phyloP scores from a whole-genome alignment of 2,113 vertebrate genomes.

The Talpa occidentalis region DNA sequence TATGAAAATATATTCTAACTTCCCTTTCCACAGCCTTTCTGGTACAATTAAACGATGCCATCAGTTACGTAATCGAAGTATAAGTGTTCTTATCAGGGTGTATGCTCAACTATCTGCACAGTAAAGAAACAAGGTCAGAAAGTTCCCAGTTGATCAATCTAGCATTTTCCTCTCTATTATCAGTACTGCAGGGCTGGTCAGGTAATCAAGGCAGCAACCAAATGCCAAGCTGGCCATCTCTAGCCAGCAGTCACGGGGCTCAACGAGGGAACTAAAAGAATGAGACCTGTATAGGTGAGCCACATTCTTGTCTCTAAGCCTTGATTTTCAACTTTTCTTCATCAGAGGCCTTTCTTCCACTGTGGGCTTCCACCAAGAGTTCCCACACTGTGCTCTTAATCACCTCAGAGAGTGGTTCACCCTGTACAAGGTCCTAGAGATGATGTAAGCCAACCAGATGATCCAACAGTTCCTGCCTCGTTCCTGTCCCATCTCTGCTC shows the following conservation, averaged over 20 bases:
- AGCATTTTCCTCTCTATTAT: background rate
- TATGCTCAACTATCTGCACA: background rate
- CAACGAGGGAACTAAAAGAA: background rate
- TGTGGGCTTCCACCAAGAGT: background rate
- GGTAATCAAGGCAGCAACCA: background rate
- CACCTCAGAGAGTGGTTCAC: background rate
- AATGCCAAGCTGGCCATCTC: background rate
- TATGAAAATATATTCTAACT: slow-evolving; percentile 33
- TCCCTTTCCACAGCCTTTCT: background rate
- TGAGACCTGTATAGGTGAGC: background rate
- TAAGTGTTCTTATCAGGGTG: background rate
- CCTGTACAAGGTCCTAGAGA: background rate
- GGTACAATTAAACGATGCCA: background rate
- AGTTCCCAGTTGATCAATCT: background rate
- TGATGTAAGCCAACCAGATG: background rate
- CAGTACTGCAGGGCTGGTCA: background rate
- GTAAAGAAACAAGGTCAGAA: background rate
- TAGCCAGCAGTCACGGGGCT: background rate
- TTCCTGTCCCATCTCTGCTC: background rate
- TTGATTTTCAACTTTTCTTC: background rate
- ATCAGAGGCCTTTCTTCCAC: background rate
- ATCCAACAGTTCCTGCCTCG: background rate
- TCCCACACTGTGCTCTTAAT: background rate
- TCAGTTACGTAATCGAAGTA: background rate
- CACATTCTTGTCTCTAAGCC: background rate